Percentiles rank a stretch among this genome's conserved stretches.
These are phyloP conservation scores for Acanthosepion esculentum DNA, from an alignment of 2,888 invertebrate genomes.

Conservation along the genomic window DNA sequence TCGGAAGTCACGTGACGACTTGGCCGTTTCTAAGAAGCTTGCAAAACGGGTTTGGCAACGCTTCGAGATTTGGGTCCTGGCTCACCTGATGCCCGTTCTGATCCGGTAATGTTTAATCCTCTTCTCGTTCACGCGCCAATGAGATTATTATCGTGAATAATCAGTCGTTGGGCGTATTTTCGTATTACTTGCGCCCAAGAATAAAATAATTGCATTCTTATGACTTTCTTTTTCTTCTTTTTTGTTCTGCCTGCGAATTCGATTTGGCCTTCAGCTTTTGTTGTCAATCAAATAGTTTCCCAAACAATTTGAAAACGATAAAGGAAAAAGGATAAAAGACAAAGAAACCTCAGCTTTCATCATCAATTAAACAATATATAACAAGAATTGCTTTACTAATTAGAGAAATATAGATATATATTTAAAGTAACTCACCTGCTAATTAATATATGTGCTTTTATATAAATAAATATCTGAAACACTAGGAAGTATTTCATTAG, in stretches of 20 bases:
- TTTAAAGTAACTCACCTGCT: too few species aligned
- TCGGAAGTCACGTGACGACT: neutral
- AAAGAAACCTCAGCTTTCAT: neutral
- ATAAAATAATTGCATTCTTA: neutral
- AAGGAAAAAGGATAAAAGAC: neutral
- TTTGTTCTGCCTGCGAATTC: neutral
- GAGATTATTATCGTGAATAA: neutral
- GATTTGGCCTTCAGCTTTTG: neutral
- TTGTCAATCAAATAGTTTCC: neutral
- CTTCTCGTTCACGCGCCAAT: conserved; percentile 2
- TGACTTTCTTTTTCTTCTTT: neutral
- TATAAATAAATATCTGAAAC: too few species aligned
- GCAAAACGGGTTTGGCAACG: neutral
- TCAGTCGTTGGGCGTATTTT: neutral
- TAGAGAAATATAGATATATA: too few species aligned
- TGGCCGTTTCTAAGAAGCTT: neutral
- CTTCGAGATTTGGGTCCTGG: neutral
- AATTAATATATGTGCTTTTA: too few species aligned
- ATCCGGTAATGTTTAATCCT: conserved; percentile 33
- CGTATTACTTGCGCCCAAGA: neutral
- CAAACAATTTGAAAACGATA: neutral
- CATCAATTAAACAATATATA: neutral
- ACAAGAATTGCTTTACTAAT: too few species aligned
- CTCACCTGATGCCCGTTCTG: neutral
- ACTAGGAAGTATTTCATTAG: too few species aligned